phyloP scores from a whole-genome alignment of 1,140 invertebrate species.

The Pseudomyrmex concolor region DNA sequence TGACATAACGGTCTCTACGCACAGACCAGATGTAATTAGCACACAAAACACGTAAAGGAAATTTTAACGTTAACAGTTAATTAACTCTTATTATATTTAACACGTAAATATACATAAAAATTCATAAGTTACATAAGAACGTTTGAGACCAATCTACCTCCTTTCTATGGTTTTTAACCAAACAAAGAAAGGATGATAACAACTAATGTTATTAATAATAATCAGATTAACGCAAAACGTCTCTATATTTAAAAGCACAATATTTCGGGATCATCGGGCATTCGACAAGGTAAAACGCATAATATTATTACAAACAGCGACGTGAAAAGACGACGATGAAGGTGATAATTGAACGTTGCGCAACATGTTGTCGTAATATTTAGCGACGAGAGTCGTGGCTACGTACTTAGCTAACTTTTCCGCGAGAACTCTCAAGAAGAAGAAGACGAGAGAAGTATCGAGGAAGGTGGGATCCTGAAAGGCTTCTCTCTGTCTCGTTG shows the following conservation, averaged over 20 bases:
- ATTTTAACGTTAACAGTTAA: background rate
- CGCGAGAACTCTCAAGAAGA: conserved; percentile 21
- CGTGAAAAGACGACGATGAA: conserved; percentile 40
- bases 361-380: conserved; percentile 74
- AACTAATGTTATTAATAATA: too few relatives aligned
- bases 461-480: conserved; percentile 49
- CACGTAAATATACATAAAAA: too few relatives aligned
- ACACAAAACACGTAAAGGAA: background rate
- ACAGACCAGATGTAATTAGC: conserved; percentile 41
- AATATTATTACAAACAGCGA: conserved; percentile 14
- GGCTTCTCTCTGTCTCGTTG: conserved; percentile 21
- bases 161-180: background rate
- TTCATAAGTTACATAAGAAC: background rate
- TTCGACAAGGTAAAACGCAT: conserved; percentile 38
- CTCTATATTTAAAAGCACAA: conserved; percentile 3
- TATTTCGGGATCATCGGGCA: conserved; percentile 14
- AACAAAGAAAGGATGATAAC: background rate
- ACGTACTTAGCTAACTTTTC: conserved; percentile 60
- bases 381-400: conserved; percentile 62
- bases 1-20: conserved; percentile 43
- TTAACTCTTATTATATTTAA: too few relatives aligned
- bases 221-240: too few relatives aligned
- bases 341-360: conserved; percentile 74
- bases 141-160: background rate
- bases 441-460: background rate